Conservation (phyloP, 2,888 invertebrate species). For the Pristionchus japonicus region DNA sequence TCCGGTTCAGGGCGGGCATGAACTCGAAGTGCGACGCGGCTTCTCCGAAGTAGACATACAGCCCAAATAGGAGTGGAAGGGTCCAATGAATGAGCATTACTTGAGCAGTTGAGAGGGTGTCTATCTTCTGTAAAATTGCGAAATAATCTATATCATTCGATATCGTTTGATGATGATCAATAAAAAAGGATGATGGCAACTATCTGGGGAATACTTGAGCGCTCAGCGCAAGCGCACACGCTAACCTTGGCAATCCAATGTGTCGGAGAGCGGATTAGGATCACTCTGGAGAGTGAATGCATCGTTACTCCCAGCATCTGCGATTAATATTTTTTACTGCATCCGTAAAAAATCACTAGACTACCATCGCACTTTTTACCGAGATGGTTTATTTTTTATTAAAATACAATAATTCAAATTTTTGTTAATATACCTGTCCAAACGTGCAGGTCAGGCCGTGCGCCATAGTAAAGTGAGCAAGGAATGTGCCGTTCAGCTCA, state of each 20-base stretch:
- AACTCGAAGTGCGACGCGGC: neutral
- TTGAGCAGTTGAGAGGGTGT: neutral
- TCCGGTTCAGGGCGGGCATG: neutral
- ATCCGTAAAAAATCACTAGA: too few species aligned
- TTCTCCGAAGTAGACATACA: neutral
- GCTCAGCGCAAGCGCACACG: too few species aligned
- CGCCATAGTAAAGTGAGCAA: neutral
- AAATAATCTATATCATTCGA: too few species aligned
- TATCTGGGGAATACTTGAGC: too few species aligned
- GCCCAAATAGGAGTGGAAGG: neutral
- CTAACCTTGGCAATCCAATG: neutral
- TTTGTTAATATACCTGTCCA: neutral
- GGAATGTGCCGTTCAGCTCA: neutral
- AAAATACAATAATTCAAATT: neutral
- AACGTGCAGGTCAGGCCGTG: neutral
- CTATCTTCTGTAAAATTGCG: neutral
- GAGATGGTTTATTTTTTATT: neutral
- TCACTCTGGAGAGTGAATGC: too few species aligned
- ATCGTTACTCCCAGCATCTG: too few species aligned
- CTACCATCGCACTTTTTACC: neutral
- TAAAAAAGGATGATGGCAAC: too few species aligned
- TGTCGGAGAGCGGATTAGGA: neutral
- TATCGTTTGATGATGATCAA: too few species aligned
- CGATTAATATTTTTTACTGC: too few species aligned
- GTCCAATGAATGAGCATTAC: neutral